phyloP scores from a whole-genome alignment of 2,797 vertebrate genomes.

The Pangasius macronema region DNA sequence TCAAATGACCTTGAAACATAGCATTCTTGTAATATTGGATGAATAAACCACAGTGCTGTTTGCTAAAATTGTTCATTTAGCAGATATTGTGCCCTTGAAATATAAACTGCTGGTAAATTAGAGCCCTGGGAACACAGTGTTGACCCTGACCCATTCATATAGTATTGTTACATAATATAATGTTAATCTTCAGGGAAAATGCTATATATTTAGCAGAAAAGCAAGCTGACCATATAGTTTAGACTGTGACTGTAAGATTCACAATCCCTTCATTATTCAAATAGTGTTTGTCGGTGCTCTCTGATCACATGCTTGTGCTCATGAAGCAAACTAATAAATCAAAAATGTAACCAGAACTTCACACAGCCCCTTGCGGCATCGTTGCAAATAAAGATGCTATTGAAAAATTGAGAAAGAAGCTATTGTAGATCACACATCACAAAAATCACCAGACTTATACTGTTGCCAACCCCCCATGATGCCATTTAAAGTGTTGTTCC shows the following conservation, averaged over 20 bases:
- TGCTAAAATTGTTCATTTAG: background rate
- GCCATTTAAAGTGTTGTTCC: background rate
- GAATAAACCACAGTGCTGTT: background rate
- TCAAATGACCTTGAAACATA: background rate
- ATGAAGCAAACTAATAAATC: conserved; percentile 8
- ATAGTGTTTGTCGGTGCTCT: background rate
- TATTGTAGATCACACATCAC: background rate
- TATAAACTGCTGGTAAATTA: background rate
- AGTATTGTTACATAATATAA: background rate
- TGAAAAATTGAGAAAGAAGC: background rate
- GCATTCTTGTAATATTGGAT: background rate
- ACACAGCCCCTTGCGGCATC: background rate
- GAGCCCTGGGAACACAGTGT: background rate
- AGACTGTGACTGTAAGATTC: background rate
- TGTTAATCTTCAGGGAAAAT: background rate
- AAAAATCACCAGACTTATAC: conserved; percentile 14
- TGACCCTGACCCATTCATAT: background rate
- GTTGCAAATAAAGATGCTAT: background rate
- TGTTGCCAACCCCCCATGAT: background rate
- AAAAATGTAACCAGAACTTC: background rate
- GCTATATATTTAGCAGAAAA: background rate
- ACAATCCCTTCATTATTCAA: background rate
- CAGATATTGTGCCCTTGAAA: background rate
- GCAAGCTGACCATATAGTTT: background rate
- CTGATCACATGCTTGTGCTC: background rate